phyloP scores from a whole-genome alignment of 2,888 invertebrate genomes.

The Gibbula magus region DNA sequence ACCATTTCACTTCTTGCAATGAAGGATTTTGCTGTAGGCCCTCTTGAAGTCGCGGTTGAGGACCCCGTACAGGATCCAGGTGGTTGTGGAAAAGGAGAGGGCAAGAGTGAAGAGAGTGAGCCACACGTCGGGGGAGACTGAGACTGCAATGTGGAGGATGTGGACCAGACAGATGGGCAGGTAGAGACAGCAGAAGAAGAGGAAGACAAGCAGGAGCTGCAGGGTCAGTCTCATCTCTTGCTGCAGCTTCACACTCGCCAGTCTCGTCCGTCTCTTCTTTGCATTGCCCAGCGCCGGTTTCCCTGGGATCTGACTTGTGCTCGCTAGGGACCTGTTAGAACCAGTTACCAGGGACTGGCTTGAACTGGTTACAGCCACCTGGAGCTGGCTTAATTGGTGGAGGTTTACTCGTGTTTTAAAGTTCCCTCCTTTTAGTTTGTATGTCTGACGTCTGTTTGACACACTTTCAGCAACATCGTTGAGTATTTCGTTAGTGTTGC shows the following conservation, averaged over 20 bases:
- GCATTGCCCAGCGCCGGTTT: neutral
- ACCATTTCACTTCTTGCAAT: neutral
- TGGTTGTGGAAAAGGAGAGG: constrained; percentile 31
- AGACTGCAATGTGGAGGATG: neutral
- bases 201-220: constrained; percentile 31
- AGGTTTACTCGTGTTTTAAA: neutral
- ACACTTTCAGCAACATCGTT: neutral
- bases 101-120: constrained; percentile 28
- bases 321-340: neutral
- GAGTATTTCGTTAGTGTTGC: neutral
- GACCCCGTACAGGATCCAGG: constrained; percentile 32
- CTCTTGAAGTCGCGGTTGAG: constrained; percentile 28
- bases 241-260: neutral
- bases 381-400: neutral
- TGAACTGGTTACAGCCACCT: neutral
- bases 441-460: neutral
- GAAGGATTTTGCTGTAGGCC: constrained; percentile 21
- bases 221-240: constrained; percentile 27
- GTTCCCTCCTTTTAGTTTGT: neutral
- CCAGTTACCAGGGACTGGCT: neutral
- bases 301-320: neutral
- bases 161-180: constrained; percentile 32
- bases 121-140: constrained; percentile 26
- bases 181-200: constrained; percentile 30
- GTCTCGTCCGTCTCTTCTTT: neutral